These are phyloP conservation scores for Dioctria linearis DNA, from an alignment of 2,888 invertebrate genomes.

Conservation along the genomic window DNA sequence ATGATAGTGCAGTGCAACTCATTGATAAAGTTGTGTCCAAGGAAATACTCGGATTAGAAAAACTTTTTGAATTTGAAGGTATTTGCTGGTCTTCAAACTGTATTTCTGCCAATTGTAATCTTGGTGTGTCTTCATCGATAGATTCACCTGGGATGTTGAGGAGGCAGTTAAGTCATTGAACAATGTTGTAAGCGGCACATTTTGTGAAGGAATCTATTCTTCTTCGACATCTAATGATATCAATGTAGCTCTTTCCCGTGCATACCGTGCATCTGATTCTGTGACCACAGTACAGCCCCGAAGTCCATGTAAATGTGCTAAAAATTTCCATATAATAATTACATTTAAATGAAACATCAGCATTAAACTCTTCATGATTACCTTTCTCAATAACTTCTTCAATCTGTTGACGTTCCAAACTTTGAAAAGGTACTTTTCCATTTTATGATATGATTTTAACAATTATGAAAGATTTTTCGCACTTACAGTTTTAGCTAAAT, in stretches of 20 bases:
- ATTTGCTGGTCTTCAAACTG: not conserved
- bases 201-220: no score
- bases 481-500: no score
- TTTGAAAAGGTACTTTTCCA: not conserved
- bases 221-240: constrained; percentile 1
- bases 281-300: no score
- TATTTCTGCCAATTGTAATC: not conserved
- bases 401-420: not conserved
- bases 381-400: no score
- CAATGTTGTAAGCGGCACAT: not conserved
- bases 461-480: no score
- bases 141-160: not conserved
- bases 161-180: not conserved
- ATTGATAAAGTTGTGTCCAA: not conserved
- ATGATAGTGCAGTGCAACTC: not conserved
- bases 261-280: not conserved
- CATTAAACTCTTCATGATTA: no score
- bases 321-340: no score
- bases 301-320: no score
- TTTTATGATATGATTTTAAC: no score
- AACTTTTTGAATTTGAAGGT: not conserved
- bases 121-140: not conserved
- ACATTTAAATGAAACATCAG: no score
- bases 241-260: not conserved
- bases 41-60: not conserved